Evolutionary conservation across 2,888 invertebrate species (phyloP), one percentile per base, ranked within the genome.

Genomic region (Papilio elwesi): DNA sequence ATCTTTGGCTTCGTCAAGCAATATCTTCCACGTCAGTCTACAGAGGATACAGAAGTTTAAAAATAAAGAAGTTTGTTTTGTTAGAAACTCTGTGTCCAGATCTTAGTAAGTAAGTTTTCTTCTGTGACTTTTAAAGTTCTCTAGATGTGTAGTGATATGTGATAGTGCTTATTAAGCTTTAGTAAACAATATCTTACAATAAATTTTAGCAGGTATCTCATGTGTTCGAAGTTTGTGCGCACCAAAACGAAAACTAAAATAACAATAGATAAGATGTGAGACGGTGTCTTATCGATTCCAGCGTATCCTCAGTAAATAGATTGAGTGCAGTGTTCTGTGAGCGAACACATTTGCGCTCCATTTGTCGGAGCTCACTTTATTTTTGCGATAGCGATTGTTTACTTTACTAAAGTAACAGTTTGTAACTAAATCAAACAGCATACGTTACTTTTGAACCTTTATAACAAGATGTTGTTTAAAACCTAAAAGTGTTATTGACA

Each of bases 271-370:
- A 66, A 71, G 65, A 71, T 66, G 65, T 70, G 65, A 65, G 49
- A 63, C 70, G 66, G 57, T 59, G 71, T 66, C 71, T 71, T 71
- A 57, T 70, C 55, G 64, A 70, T 70, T 70, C 70, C 38, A 71
- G 71, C 55, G 65, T 71, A 71, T 70, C 64, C 70, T 65, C 65
- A 57, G 71, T 71, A 71, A 71, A 71, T 66, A 71, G 71, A 71
- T 71, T 71, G 71, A 71, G 71, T 71, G 71, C 71, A 71, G 65
- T 71, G 71, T 71, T 59, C 65, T 66, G 71, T 65, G 51, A 71
- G 65, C 57, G 71, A 71, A 71, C 65, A 71, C 71, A 71, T 71
- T 71, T 66, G 65, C 66, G 71, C 71, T 66, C 71, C 71, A 66
- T 71, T 71, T 70, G 57, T 66, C 57, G 65, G 66, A 59, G 65